Evolutionary conservation across 1,140 invertebrate genomes (phyloP).

Genomic region (Neotoxoptera formosana): DNA sequence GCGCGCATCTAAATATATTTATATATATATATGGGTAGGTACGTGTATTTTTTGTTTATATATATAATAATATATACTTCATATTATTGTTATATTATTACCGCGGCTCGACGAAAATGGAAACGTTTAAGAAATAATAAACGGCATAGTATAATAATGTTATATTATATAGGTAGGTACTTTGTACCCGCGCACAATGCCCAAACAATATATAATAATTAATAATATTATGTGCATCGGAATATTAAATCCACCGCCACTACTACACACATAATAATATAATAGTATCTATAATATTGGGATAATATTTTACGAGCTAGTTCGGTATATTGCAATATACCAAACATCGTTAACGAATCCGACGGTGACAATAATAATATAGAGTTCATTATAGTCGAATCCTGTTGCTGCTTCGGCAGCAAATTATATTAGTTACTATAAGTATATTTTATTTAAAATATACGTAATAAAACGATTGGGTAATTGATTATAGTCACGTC

Average conservation of each 20-base stretch:
- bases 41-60: not conserved
- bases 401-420: not conserved
- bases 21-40: not conserved
- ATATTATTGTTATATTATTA: not conserved
- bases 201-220: not conserved
- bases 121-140: conserved; percentile 9
- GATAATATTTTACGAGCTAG: not conserved
- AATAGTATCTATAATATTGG: not conserved
- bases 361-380: too few species aligned
- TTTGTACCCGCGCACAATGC: not conserved
- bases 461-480: not conserved
- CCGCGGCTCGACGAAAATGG: not conserved
- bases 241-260: not conserved
- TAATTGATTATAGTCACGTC: not conserved
- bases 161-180: not conserved
- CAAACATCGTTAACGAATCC: not conserved
- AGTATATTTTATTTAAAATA: too few species aligned
- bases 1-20: not conserved
- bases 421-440: too few species aligned
- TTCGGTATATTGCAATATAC: not conserved
- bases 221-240: not conserved
- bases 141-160: not conserved
- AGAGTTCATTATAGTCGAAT: conserved; percentile 29
- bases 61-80: not conserved
- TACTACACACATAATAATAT: not conserved